A percentile compares a stretch with the other conserved stretches of the same genome.
These are phyloP conservation scores for Xanthostigma xanthostigma DNA, from an alignment of 2,888 invertebrate species.

Conservation along the genomic window DNA sequence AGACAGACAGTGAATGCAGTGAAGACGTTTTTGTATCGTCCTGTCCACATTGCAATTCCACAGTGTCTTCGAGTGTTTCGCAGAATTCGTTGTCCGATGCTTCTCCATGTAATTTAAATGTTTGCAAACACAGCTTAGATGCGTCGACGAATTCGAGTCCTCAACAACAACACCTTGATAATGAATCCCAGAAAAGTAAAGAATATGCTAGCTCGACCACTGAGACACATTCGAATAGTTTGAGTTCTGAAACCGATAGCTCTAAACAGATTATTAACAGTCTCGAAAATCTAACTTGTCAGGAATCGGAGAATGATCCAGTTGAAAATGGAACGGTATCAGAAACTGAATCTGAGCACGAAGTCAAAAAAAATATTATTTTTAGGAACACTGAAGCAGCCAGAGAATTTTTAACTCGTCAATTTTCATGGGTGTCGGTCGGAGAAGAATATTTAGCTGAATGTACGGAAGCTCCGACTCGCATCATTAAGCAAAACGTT, in stretches of 20 bases:
- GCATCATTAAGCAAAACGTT: constrained; percentile 57
- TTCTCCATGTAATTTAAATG: too few species aligned
- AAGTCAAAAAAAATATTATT: constrained; percentile 37
- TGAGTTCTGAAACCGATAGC: too few species aligned
- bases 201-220: constrained; percentile 42
- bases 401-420: constrained; percentile 57
- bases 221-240: constrained; percentile 16
- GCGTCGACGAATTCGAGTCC: too few species aligned
- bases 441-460: constrained; percentile 53
- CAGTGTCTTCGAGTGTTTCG: constrained; percentile 40
- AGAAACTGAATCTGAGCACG: constrained; percentile 4
- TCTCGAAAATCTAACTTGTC: too few species aligned
- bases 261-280: too few species aligned
- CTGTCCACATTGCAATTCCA: constrained; percentile 47
- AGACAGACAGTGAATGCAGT: constrained; percentile 44
- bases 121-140: too few species aligned
- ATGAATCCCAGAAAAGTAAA: constrained; percentile 36
- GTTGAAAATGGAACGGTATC: constrained; percentile 7
- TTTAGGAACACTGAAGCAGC: constrained; percentile 69
- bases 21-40: constrained; percentile 49
- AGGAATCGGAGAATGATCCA: constrained; percentile 10
- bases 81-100: constrained; percentile 42
- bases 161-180: constrained; percentile 14
- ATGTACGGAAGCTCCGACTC: constrained; percentile 48
- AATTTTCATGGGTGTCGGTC: constrained; percentile 55